Conservation (phyloP, 92 coral and sea anemone species). For the Umimayanthus chanpuru region DNA sequence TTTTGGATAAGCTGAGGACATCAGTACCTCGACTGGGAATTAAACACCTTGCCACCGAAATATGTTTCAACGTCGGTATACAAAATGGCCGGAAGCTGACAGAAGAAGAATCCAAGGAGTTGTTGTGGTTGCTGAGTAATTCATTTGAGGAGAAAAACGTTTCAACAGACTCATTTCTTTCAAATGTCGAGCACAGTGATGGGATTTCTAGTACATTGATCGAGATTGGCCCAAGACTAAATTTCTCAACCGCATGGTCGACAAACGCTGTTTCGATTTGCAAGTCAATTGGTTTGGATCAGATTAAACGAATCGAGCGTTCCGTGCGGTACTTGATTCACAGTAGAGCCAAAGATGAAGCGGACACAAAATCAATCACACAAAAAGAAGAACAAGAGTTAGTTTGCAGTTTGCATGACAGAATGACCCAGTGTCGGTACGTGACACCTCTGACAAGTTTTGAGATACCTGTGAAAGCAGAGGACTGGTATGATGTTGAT, state of each 20-base stretch:
- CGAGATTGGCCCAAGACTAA: constrained; percentile 94
- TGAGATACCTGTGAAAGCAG: constrained; percentile 63
- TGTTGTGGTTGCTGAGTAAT: constrained; percentile 76
- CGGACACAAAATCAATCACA: constrained; percentile 44
- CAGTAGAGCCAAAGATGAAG: constrained; percentile 48
- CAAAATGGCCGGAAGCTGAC: constrained; percentile 61
- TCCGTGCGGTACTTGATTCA: constrained; percentile 77
- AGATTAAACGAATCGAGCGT: constrained; percentile 80
- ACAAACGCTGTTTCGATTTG: constrained; percentile 97
- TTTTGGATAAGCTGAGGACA: constrained; percentile 62
- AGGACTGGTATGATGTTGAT: constrained; percentile 85
- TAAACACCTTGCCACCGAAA: constrained; percentile 67
- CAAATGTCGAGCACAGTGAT: constrained; percentile 22
- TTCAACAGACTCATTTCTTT: constrained; percentile 59
- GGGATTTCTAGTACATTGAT: constrained; percentile 49
- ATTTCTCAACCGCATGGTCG: constrained; percentile 98
- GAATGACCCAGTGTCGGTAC: constrained; percentile 96
- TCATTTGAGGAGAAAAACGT: constrained; percentile 81
- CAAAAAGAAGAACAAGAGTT: constrained; percentile 73
- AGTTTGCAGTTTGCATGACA: constrained; percentile 81
- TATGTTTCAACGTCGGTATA: constrained; percentile 78
- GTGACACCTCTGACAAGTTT: constrained; percentile 79
- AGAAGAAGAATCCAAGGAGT: constrained; percentile 49
- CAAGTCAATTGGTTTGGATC: constrained; percentile 79
- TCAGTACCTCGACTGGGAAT: constrained; percentile 64